Base-by-base conservation (phyloP, 2,113 vertebrate genomes). In the Calyptomena viridis region DNA sequence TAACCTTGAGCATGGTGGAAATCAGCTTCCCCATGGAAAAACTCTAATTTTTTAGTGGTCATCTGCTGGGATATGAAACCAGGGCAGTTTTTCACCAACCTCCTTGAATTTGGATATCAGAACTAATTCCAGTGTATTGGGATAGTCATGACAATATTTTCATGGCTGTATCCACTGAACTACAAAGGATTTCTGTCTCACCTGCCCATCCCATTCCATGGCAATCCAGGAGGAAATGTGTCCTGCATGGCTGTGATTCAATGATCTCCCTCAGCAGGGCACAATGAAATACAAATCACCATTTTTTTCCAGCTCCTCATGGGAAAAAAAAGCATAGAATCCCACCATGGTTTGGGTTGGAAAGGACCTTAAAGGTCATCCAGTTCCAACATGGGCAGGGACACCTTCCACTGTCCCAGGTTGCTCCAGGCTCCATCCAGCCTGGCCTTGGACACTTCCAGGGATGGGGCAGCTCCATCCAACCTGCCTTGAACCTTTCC, bases 131-230 rank as follows among this genome's bases (percentile, higher is more conserved):
- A 37, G 8, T 1, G 2, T 24, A 4, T 47, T 12, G 27, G 31
- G n/a, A 44, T 68, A 44, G 40, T 35, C 20, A 18, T 7, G 12
- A 1, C 15, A 7, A 0, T 12, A 2, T 56, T 84, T 56, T 39
- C 0, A 0, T n/a, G n/a, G 9, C 23, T 30, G 35, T 6, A 2
- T 12, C 37, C 46, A 9, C 44, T 60, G n/a, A 11, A 5, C 28
- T 49, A 5, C 4, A 59, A 46, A 3, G 4, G 21, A 2, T n/a
- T 63, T 4, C 27, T 46, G 2, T 13, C n/a, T 58, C 4, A 0
- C 28, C 62, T 78, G 39, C 55, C 8, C 8, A 0, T 6, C 39
- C n/a, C 75, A 1, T 2, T 50, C 24, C 28, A 1, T 5, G 4
- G 56, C 25, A 31, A 0, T 21, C 52, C 49, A 18, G 4, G 30